Percentiles rank a stretch among this genome's conserved stretches.
These are phyloP conservation scores for Rhincodon typus DNA, from an alignment of 2,797 vertebrate genomes.

Conservation along the genomic window DNA sequence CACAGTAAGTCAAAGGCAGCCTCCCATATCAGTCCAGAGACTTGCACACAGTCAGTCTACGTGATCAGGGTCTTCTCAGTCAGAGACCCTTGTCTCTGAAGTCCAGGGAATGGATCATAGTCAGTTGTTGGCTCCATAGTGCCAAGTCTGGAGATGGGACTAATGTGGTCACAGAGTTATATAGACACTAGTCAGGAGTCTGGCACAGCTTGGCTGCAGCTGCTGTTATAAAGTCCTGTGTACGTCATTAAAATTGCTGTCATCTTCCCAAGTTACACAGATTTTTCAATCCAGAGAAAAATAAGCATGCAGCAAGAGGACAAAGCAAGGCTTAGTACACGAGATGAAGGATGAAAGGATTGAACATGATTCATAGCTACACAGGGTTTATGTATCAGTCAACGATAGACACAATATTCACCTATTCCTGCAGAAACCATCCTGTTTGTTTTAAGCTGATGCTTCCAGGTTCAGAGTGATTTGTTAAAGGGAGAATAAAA, in stretches of 20 bases:
- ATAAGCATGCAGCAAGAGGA: neutral
- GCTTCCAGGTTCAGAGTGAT: neutral
- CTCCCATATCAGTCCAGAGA: too few species aligned
- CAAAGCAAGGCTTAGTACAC: neutral
- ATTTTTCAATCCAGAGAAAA: neutral
- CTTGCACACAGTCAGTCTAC: too few species aligned
- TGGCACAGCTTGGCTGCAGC: neutral
- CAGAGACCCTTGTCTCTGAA: too few species aligned
- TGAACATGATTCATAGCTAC: neutral
- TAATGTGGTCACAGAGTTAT: too few species aligned
- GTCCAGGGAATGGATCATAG: too few species aligned
- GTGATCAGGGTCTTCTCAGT: too few species aligned
- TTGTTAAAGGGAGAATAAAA: neutral
- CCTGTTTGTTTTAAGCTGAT: neutral
- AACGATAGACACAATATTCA: neutral
- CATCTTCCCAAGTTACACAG: neutral
- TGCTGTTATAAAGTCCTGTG: neutral
- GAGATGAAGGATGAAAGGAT: neutral
- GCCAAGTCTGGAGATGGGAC: too few species aligned
- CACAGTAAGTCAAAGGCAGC: too few species aligned
- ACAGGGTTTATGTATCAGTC: neutral
- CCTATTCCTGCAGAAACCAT: neutral
- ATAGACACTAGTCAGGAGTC: too few species aligned
- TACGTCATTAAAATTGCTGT: neutral
- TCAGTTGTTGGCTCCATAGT: too few species aligned